A percentile compares a stretch with the other conserved stretches of the same genome.
Evolutionary conservation across 2,797 vertebrate genomes (phyloP).

Genomic region (Micropoecilia bifurca): DNA sequence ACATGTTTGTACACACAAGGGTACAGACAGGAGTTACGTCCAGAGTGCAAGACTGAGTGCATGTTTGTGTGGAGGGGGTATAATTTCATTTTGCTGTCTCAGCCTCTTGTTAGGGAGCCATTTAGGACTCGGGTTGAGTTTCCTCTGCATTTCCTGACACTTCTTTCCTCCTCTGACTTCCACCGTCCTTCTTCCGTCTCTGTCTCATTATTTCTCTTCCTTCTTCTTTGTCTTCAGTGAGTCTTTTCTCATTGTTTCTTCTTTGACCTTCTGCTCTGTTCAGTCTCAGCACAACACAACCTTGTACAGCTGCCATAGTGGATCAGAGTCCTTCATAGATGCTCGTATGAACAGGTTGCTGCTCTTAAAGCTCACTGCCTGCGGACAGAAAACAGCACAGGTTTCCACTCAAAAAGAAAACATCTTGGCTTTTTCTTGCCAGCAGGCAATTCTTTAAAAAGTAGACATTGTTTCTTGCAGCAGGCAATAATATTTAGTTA

Average conservation of each 20-base stretch:
- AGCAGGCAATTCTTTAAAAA: too few relatives aligned
- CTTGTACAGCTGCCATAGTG: conserved; percentile 24
- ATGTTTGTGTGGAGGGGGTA: conserved; percentile 19
- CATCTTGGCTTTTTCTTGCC: conserved; percentile 27
- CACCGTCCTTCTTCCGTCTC: conserved; percentile 68
- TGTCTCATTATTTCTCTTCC: conserved; percentile 64
- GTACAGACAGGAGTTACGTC: conserved; percentile 19
- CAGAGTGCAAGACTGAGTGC: conserved; percentile 9
- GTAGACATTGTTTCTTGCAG: too few relatives aligned
- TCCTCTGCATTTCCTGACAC: conserved; percentile 65
- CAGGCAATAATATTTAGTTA: not conserved
- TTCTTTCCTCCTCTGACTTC: conserved; percentile 63
- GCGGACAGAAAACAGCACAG: not conserved
- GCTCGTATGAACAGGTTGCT: conserved; percentile 14
- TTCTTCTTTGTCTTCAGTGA: conserved; percentile 19
- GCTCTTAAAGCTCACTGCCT: conserved; percentile 16
- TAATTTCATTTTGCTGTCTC: conserved; percentile 72
- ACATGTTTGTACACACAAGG: conserved; percentile 25
- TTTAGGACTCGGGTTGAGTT: conserved; percentile 75
- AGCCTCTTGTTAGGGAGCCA: conserved; percentile 71
- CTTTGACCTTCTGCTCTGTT: conserved; percentile 22
- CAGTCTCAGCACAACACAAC: conserved; percentile 14
- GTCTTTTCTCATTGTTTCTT: conserved; percentile 26
- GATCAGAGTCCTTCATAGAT: conserved; percentile 4
- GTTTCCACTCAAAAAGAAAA: conserved; percentile 7